A percentile compares a stretch with the other conserved stretches of the same genome.
Evolutionary conservation across 2,888 invertebrate species (phyloP).

Genomic region (Barypeithes pellucidus): DNA sequence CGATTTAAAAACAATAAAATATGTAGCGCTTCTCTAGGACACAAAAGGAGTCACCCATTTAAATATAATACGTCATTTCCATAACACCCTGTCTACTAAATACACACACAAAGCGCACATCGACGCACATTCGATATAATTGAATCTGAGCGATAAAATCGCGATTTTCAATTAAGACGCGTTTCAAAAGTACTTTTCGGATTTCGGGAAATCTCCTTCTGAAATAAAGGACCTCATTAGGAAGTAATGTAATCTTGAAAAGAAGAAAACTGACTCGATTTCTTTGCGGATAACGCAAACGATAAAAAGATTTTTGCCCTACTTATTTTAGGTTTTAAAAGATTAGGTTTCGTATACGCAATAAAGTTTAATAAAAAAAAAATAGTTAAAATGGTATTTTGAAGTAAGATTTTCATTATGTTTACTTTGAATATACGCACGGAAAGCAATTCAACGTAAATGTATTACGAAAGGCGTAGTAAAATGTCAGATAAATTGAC

Average conservation of each 20-base stretch:
- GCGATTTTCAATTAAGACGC: constrained; percentile 43
- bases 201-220: constrained; percentile 35
- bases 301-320: constrained; percentile 33
- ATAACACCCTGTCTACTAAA: no score
- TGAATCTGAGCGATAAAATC: constrained; percentile 25
- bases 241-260: constrained; percentile 42
- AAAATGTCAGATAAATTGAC: no score
- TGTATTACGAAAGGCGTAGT: no score
- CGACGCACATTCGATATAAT: neutral
- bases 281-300: constrained; percentile 23
- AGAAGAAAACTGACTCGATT: constrained; percentile 36
- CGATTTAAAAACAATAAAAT: no score
- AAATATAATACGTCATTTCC: no score
- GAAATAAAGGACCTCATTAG: constrained; percentile 49
- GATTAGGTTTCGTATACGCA: constrained; percentile 40
- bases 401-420: no score
- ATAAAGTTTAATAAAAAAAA: neutral
- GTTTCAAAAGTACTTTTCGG: constrained; percentile 36
- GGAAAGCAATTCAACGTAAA: no score
- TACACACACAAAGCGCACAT: no score
- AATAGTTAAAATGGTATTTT: neutral
- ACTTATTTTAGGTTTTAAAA: constrained; percentile 36
- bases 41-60: no score
- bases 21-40: no score
- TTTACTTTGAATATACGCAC: no score